Base-by-base conservation (phyloP, 2,888 invertebrate genomes). In the Drosophila testacea region DNA sequence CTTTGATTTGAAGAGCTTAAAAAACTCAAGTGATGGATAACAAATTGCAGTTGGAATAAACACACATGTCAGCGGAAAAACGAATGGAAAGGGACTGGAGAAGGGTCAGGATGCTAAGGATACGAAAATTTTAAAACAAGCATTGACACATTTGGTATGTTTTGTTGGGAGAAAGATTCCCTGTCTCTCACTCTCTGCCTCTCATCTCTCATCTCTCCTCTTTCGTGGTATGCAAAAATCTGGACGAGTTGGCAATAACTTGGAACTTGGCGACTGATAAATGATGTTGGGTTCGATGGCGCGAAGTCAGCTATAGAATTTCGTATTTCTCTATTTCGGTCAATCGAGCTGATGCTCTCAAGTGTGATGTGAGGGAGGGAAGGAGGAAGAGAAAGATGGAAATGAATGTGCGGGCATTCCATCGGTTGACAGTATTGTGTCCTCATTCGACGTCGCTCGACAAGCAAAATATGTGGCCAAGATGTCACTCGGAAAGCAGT, bases 241-340 rank as follows among this genome's bases (percentile, higher is more conserved):
- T 81, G 74, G 79, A 82, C 74, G 74, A 89, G 88, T 64, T 77
- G 83, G 70, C 83, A 88, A 83, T 83, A 59, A 59, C 48, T 39
- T 39, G 59, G 28, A 83, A 81, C 84, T 74, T 64, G 74, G 81
- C 89, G 68, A 76, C 82, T 89, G 85, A 85, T 89, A 88, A 89
- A 85, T 84, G 83, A 84, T 83, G 88, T 70, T 73, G 71, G 77
- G 71, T 65, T 62, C 39, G 55, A 54, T 67, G 62, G 71, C 77
- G 80, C 67, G 68, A 80, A 72, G 54, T 81, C 62, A 70, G 69
- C 69, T 73, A 73, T 69, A 89, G 82, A 81, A 90, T 81, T 90
- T 79, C 89, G 82, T 79, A 90, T 81, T 90, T 79, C 89, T 90
- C 87, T 81, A 90, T 88, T 91, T 91, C 83, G 91, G 91, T 91